phyloP scores from a whole-genome alignment of 2,797 vertebrate genomes.

The Chaenodraco wilsoni region DNA sequence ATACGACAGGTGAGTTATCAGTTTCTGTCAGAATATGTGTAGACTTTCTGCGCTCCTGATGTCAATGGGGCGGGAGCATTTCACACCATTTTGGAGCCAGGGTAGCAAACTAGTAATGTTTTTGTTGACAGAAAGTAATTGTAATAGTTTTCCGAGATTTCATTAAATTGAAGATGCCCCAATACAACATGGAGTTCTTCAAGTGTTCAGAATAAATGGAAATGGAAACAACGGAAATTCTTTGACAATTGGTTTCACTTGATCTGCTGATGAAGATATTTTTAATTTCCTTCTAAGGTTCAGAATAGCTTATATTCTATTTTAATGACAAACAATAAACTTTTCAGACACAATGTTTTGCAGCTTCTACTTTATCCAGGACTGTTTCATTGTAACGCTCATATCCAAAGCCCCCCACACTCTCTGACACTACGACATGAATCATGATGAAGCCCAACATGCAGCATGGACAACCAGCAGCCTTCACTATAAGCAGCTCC shows the following conservation, averaged over 20 bases:
- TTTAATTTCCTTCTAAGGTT: background rate
- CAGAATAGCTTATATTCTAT: background rate
- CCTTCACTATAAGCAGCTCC: slow-evolving; percentile 18
- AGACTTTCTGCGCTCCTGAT: too few species aligned
- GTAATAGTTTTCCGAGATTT: background rate
- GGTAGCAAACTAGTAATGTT: too few species aligned
- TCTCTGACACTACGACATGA: background rate
- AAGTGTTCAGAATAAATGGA: background rate
- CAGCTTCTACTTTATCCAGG: too few species aligned
- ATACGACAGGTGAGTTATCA: too few species aligned
- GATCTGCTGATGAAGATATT: background rate
- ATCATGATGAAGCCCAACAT: background rate
- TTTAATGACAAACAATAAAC: background rate
- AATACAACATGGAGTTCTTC: background rate
- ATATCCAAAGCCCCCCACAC: background rate
- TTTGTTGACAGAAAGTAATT: too few species aligned
- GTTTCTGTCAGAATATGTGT: too few species aligned
- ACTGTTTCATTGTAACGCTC: background rate
- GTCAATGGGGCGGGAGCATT: too few species aligned
- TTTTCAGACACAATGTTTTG: too few species aligned
- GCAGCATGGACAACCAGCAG: background rate
- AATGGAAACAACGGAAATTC: background rate
- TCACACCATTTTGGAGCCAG: too few species aligned
- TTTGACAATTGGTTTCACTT: background rate
- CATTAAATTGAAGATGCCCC: background rate